Evolutionary conservation across 1,140 invertebrate genomes (phyloP).

Genomic region (Vollenhovia emeryi): DNA sequence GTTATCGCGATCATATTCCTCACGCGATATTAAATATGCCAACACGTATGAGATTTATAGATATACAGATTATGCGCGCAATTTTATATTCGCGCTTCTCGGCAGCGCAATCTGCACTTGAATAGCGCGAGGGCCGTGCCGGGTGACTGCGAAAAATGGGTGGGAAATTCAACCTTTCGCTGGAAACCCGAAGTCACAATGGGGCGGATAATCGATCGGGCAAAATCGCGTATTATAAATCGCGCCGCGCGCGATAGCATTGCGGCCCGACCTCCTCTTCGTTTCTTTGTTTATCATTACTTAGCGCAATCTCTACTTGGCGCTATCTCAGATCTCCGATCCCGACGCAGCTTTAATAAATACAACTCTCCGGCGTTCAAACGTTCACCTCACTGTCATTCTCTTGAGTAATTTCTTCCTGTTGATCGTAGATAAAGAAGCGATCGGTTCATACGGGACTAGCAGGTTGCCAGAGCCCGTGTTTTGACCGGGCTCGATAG

Average conservation of each 20-base stretch:
- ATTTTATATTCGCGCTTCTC: neutral
- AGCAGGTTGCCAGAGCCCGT: constrained; percentile 55
- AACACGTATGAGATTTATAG: neutral
- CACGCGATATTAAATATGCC: constrained; percentile 7
- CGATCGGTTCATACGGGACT: constrained; percentile 58
- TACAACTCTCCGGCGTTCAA: constrained; percentile 67
- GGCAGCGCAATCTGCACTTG: neutral
- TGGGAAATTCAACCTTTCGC: constrained; percentile 33
- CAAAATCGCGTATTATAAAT: constrained; percentile 45
- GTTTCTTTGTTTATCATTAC: constrained; percentile 71
- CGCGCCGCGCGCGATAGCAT: constrained; percentile 50
- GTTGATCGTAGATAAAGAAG: constrained; percentile 73
- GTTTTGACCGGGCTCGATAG: constrained; percentile 67
- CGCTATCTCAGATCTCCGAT: constrained; percentile 63
- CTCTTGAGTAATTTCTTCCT: constrained; percentile 76
- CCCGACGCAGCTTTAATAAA: constrained; percentile 71
- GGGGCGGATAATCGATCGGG: neutral
- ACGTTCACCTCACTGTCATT: constrained; percentile 71
- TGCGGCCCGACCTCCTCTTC: constrained; percentile 72
- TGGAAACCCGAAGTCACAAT: no score
- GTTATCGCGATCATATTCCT: constrained; percentile 38
- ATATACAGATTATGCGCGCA: neutral
- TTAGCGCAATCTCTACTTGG: constrained; percentile 54
- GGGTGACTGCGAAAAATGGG: constrained; percentile 1
- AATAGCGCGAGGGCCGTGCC: neutral